Evolutionary conservation across 2,888 invertebrate genomes (phyloP), one percentile per base, ranked within the genome.

Genomic region (Trichopria drosophilae): DNA sequence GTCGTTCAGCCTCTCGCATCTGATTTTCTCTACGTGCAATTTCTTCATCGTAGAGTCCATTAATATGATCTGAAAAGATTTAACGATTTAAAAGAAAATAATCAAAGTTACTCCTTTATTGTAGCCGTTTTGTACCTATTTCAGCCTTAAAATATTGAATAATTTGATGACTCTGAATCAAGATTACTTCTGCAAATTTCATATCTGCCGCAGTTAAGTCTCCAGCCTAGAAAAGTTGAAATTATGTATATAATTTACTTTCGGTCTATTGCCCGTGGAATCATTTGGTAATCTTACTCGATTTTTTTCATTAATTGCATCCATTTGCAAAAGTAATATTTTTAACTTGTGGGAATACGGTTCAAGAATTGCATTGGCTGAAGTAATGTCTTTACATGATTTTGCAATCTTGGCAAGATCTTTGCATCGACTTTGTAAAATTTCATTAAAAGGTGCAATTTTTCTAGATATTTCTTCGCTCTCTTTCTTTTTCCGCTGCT

Each of bases 1-100:
- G 55, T 18, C 58, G 34, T 41, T 68, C 79, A n/a, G 83, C 82
- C 59, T 79, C 78, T 59, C 79, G 78, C 1, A 82, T 77, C 65
- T 83, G 84, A 55, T 78, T 73, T 6, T 81, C 79, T 31, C 77
- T 75, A 19, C 59, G 49, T 6, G 60, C 60, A 32, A 66, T 57
- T 58, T 69, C 67, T 36, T 59, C 62, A 23, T 69, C 65, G 43
- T 64, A 66, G 6, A 53, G 56, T 19, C 53, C 41, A 16, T 72
- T 61, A 41, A 71, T 66, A 18, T 58, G 58, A 26, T 64, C 69
- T 71, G 52, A 32, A 43, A 40, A 48, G 10, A 19, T 41, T 15
- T 5, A 18, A 36, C 19, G 9, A 20, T 7, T 41, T 36, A 42
- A 15, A 32, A 26, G 42, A 40, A 29, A 28, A 7, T 31, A 34